Conservation (phyloP, 2,888 invertebrate genomes). For the Erpobdella octoculata region DNA sequence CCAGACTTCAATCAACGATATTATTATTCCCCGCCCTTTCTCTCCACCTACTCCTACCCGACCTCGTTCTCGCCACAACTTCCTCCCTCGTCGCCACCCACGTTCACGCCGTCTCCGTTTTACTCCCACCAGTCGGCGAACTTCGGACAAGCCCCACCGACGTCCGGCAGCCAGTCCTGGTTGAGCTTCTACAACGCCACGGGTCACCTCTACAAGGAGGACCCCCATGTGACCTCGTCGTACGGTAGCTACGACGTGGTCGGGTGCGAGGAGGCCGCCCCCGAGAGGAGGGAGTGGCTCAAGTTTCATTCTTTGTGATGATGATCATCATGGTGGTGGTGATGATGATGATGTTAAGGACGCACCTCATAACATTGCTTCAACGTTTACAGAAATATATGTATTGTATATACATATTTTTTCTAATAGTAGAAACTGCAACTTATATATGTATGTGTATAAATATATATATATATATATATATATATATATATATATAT, state of each 20-base stretch:
- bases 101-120: not conserved
- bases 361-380: too few relatives aligned
- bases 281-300: not conserved
- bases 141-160: too few relatives aligned
- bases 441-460: too few relatives aligned
- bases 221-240: not conserved
- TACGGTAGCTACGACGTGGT: not conserved
- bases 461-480: too few relatives aligned
- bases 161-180: not conserved
- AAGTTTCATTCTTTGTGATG: slow-evolving; percentile 3
- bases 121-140: not conserved
- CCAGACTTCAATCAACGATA: not conserved
- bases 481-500: too few relatives aligned
- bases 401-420: too few relatives aligned
- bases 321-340: too few relatives aligned
- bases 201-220: not conserved
- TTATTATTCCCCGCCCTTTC: not conserved
- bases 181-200: slow-evolving; percentile 8
- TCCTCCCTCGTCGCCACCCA: not conserved
- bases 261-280: not conserved
- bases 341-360: too few relatives aligned
- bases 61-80: not conserved
- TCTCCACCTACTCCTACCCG: not conserved
- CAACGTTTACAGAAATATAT: too few relatives aligned
- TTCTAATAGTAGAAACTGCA: too few relatives aligned